Evolutionary conservation across 1,140 invertebrate species (phyloP), one percentile per base, ranked within the genome.

Genomic region (Philaenus spumarius): DNA sequence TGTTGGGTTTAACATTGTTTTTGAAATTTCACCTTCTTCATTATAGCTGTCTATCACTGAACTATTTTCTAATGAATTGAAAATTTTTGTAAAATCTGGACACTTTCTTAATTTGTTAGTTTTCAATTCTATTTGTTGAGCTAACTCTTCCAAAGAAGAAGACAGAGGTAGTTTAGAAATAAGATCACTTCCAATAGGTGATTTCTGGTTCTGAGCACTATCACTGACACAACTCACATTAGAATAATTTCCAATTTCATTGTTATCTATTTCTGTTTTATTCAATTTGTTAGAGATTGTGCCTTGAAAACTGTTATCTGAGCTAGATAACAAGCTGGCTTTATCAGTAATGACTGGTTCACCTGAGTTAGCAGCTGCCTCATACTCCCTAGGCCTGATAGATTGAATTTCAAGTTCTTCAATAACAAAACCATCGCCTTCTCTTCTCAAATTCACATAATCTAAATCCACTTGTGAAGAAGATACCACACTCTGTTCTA

Each of bases 101-200:
- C 23, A 56, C 46, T 53, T 59, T 35, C 43, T 45, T 50, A 58
- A 58, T 1, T 26, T 58, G 37, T 60, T 54, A 9, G 66, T 59
- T 53, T 64, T 62, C 35, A 66, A 54, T 34, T 66, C 56, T 40
- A 68, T 68, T 56, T 68, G 55, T 43, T 62, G 46, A 14, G 65
- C 58, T 14, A 68, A 55, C 48, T 68, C 62, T 54, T 65, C 62
- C 26, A 68, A 55, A 9, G 65, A 67, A 54, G 57, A 57, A 0
- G 67, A 64, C 19, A 64, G 45, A 22, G 56, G 56, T 12, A 58
- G 26, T 24, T 30, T 20, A 20, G 23, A 30, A 26, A 26, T 30
- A 15, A 50, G 26, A 30, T 30, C 26, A 9, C 26, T 30, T 30
- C 26, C 26, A 30, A 30, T 30, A 4, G 9, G 3, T 30, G 26